These are phyloP conservation scores for Chlorops oryzae DNA, from an alignment of 1,140 invertebrate species.

Conservation along the genomic window DNA sequence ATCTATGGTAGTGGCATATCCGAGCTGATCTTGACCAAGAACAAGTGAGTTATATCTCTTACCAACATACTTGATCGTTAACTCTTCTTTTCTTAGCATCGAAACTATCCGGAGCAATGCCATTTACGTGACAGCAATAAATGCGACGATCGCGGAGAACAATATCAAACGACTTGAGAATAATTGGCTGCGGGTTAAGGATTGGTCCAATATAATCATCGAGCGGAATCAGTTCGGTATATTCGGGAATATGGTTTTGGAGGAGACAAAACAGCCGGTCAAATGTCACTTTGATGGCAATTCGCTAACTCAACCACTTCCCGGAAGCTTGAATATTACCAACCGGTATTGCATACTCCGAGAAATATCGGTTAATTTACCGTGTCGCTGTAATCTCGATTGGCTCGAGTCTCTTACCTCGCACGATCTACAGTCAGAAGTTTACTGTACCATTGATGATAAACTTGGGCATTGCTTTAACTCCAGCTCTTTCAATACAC, in stretches of 20 bases:
- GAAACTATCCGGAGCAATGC: constrained; percentile 28
- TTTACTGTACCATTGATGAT: constrained; percentile 24
- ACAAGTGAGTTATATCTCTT: constrained; percentile 27
- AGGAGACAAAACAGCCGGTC: constrained; percentile 9
- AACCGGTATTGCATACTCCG: constrained; percentile 24
- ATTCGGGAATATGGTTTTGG: constrained; percentile 27
- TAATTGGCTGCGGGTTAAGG: constrained; percentile 30
- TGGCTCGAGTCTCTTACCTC: constrained; percentile 23
- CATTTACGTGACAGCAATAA: constrained; percentile 23
- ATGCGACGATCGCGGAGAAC: constrained; percentile 26
- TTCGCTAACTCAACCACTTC: constrained; percentile 20
- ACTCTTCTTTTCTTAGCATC: constrained; percentile 22
- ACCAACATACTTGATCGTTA: background rate
- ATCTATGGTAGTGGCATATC: constrained; percentile 40
- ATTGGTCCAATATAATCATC: constrained; percentile 24
- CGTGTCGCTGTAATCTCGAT: constrained; percentile 26
- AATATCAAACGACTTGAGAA: constrained; percentile 19
- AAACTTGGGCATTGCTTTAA: constrained; percentile 31
- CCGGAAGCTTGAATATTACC: constrained; percentile 30
- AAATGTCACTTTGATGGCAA: constrained; percentile 36
- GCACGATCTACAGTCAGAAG: constrained; percentile 33
- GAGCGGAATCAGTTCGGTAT: constrained; percentile 30
- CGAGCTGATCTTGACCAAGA: constrained; percentile 24
- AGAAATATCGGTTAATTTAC: constrained; percentile 17
- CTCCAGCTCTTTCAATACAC: constrained; percentile 21